These are phyloP conservation scores for Falcaria lacertinaria DNA, from an alignment of 2,888 invertebrate species.

Conservation along the genomic window DNA sequence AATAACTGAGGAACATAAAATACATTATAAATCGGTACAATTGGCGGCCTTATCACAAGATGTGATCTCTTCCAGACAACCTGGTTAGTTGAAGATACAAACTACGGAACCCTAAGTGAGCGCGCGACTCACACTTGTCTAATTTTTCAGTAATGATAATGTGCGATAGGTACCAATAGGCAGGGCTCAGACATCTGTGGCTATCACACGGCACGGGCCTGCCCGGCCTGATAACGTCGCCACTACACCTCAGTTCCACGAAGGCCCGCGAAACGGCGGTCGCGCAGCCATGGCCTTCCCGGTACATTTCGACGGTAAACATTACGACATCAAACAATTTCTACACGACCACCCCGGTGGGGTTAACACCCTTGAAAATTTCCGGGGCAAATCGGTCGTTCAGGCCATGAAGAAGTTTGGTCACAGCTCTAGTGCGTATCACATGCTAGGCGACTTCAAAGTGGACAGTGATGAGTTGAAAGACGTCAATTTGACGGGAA, in stretches of 20 bases:
- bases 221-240: conserved; percentile 13
- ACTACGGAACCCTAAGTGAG: too few species aligned
- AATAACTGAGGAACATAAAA: too few species aligned
- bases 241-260: conserved; percentile 7
- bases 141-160: too few species aligned
- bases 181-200: too few species aligned
- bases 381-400: conserved; percentile 74
- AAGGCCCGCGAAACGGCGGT: conserved; percentile 9
- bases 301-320: conserved; percentile 61
- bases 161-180: too few species aligned
- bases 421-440: conserved; percentile 83
- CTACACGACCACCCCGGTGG: conserved; percentile 88
- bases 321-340: conserved; percentile 83
- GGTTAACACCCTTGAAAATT: conserved; percentile 80
- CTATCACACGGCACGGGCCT: too few species aligned
- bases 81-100: too few species aligned
- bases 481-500: conserved; percentile 61
- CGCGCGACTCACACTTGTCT: too few species aligned
- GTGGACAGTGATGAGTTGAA: conserved; percentile 62
- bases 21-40: too few species aligned
- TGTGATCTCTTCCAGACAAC: too few species aligned
- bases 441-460: conserved; percentile 82
- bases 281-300: conserved; percentile 36
- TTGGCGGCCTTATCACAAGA: too few species aligned
- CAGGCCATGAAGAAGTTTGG: conserved; percentile 75